A percentile compares a stretch with the other conserved stretches of the same genome.
Conservation (phyloP, 2,113 vertebrate species). For the Lepus timidus region DNA sequence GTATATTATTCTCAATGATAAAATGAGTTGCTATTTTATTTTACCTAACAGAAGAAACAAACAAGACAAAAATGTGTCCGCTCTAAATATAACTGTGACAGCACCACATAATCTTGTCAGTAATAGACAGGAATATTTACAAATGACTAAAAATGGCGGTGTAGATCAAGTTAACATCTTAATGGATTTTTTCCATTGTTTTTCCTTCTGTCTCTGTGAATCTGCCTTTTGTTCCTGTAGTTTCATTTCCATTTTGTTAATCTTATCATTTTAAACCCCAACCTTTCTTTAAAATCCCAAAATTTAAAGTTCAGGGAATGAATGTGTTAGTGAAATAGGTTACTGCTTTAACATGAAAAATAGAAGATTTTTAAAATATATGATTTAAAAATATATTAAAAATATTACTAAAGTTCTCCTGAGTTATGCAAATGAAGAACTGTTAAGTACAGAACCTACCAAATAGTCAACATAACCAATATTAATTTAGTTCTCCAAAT, state of each 20-base stretch:
- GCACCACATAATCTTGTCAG: background rate
- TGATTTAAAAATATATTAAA: background rate
- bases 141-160: background rate
- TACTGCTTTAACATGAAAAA: background rate
- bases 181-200: background rate
- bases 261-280: background rate
- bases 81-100: background rate
- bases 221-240: background rate
- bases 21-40: constrained; percentile 16
- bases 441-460: background rate
- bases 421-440: background rate
- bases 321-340: background rate
- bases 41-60: background rate
- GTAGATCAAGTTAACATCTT: too few relatives aligned
- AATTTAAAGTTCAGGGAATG: background rate
- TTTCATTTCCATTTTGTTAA: background rate
- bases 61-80: background rate
- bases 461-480: background rate
- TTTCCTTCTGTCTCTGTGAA: background rate
- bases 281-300: background rate
- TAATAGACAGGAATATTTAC: background rate
- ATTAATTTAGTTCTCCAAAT: background rate
- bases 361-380: background rate
- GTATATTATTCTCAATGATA: background rate
- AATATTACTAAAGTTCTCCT: background rate